Base-by-base conservation (phyloP, 2,797 vertebrate species). In the Lemur catta region DNA sequence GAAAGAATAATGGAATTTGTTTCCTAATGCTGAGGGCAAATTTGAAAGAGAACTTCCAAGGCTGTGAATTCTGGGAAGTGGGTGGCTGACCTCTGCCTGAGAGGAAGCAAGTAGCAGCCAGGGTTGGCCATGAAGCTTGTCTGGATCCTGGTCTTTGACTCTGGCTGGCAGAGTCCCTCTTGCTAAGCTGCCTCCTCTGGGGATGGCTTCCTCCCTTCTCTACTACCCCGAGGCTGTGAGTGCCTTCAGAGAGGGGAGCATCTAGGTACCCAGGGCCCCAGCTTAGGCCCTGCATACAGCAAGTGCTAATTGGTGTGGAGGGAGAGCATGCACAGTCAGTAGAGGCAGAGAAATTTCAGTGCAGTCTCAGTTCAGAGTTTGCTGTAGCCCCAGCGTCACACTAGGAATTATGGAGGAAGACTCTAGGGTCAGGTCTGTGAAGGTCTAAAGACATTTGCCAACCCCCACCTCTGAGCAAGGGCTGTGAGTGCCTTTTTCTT, bases 1-100 rank as follows among this genome's bases (percentile, higher is more conserved):
- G 59, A 94, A 76, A 87, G 87, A 81, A 84, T 33, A 24, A 65
- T 63, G n/a, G 89, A 86, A 87, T 84, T 63, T 95, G 48, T 87
- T 94, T 22, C 48, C 79, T 84, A 50, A 63, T 52, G 71, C 33
- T 22, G 35, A 91, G 33, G 76, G 46, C 75, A 69, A 28, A 82
- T 61, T 72, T 80, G 86, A 91, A 92, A 55, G 86, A 75, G 43
- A 59, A 52, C 33, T 43, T 94, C 26, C 4, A 14, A 84, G 71
- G 61, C 65, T 76, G 12, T 71, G 57, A 50, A 14, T 89, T 69
- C 17, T 52, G 52, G 46, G 90, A 80, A 50, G 61, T 57, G 41
- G 35, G 33, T 67, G 65, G 20, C 24, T 82, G 33, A 46, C 82
- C 30, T 84, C 38, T 76, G 43, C 75, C 67, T 61, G 35, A 48